These are phyloP conservation scores for Lamproptera curius DNA, from an alignment of 2,888 invertebrate species.

Conservation along the genomic window DNA sequence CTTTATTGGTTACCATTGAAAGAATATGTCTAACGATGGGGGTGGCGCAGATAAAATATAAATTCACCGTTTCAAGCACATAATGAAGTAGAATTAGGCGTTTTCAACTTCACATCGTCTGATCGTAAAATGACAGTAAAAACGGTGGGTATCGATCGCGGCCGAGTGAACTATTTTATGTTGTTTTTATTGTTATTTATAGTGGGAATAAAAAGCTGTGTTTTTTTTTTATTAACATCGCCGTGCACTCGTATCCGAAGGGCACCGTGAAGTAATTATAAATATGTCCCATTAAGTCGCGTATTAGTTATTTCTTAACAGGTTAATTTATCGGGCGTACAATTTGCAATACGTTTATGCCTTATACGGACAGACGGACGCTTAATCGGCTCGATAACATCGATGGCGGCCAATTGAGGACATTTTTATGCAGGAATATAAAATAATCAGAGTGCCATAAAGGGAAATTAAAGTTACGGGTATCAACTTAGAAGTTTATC, in stretches of 20 bases:
- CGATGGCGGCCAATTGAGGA: slow-evolving; percentile 43
- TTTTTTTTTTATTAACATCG: slow-evolving; percentile 66
- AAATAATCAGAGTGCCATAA: slow-evolving; percentile 58
- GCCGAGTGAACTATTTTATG: slow-evolving; percentile 71
- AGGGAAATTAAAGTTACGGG: slow-evolving; percentile 46
- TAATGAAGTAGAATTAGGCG: slow-evolving; percentile 71
- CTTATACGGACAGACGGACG: no score
- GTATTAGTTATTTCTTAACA: no score
- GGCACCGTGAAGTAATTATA: slow-evolving; percentile 24
- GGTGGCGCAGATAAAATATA: slow-evolving; percentile 48
- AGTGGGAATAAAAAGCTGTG: slow-evolving; percentile 63
- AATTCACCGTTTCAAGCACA: slow-evolving; percentile 66
- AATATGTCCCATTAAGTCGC: slow-evolving; percentile 22
- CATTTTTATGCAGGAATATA: slow-evolving; percentile 45
- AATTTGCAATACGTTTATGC: background rate
- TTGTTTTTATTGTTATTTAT: slow-evolving; percentile 76
- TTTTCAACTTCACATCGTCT: slow-evolving; percentile 63
- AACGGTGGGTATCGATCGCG: slow-evolving; percentile 65
- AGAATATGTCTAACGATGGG: no score
- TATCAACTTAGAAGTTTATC: slow-evolving; percentile 55
- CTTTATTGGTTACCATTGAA: no score
- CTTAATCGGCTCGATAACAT: slow-evolving; percentile 4
- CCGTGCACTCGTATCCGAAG: slow-evolving; percentile 25
- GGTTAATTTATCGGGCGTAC: no score
- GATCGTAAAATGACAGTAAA: slow-evolving; percentile 68